These are phyloP conservation scores for Rhabdornis inornatus DNA, from an alignment of 2,113 vertebrate genomes.

Conservation along the genomic window DNA sequence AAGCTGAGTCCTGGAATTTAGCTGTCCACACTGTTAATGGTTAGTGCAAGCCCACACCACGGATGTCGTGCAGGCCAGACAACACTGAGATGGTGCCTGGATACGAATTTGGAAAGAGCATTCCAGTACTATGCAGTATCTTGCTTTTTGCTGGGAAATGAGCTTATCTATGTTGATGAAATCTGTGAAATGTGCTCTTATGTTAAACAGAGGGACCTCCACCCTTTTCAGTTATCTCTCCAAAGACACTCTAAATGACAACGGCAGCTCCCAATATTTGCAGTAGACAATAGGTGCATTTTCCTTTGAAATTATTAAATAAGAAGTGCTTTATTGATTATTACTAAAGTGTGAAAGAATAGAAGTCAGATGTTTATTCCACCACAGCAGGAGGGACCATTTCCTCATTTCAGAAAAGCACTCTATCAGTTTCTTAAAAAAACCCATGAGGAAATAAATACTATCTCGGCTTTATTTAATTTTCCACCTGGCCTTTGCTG, in stretches of 20 bases:
- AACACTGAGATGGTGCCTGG: not conserved
- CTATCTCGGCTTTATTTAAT: not conserved
- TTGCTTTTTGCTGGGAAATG: not conserved
- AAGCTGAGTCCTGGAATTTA: not conserved
- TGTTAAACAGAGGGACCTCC: not conserved
- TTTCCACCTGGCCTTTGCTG: not conserved
- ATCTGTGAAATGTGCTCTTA: not conserved
- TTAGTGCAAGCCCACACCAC: not conserved
- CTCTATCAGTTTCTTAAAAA: not conserved
- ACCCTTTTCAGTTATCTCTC: not conserved
- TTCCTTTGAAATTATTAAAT: not conserved
- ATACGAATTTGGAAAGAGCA: not conserved
- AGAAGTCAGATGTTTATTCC: not conserved
- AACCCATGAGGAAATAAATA: not conserved
- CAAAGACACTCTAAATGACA: not conserved
- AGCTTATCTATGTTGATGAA: not conserved
- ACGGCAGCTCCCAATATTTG: not conserved
- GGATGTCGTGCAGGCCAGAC: not conserved
- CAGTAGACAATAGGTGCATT: not conserved
- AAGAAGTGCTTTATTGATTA: not conserved
- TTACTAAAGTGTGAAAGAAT: not conserved
- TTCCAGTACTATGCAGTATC: no score
- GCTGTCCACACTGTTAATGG: not conserved
- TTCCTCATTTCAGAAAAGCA: not conserved
- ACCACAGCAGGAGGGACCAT: accelerated